A percentile compares a stretch with the other conserved stretches of the same genome.
Evolutionary conservation across 2,113 vertebrate species (phyloP).

Genomic region (Halichoerus grypus): DNA sequence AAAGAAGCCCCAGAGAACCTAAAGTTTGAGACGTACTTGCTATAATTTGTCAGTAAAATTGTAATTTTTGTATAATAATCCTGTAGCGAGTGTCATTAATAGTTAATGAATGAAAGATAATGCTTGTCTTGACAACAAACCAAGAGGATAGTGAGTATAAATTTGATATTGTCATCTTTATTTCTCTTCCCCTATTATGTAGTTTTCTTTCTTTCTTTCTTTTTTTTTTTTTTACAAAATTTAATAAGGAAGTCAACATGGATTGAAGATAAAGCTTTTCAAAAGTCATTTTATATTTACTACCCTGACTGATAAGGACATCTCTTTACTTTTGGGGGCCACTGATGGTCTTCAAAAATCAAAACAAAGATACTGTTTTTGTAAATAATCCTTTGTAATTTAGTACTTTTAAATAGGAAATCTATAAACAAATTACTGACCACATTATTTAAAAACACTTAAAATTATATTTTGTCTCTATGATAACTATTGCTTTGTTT

Average conservation of each 20-base stretch:
- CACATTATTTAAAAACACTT: not conserved
- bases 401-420: slow-evolving; percentile 49
- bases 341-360: not conserved
- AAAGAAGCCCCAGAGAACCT: not conserved
- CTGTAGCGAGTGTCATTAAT: not conserved
- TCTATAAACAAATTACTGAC: not conserved
- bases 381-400: not conserved
- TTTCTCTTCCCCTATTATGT: not conserved
- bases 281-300: slow-evolving; percentile 42
- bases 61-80: slow-evolving; percentile 65
- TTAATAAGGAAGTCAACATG: not conserved
- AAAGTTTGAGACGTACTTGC: not conserved
- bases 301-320: not conserved
- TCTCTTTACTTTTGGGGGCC: not conserved
- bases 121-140: not conserved
- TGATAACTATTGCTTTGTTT: not conserved
- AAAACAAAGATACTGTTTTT: slow-evolving; percentile 17
- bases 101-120: slow-evolving; percentile 2
- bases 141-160: not conserved
- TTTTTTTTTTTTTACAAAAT: not conserved
- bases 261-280: not conserved
- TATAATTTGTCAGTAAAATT: slow-evolving; percentile 22
- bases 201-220: slow-evolving; percentile 5
- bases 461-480: not conserved
- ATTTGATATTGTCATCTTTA: not conserved